These are phyloP conservation scores for Catharus bicknelli DNA, from an alignment of 2,113 vertebrate genomes.

Conservation along the genomic window DNA sequence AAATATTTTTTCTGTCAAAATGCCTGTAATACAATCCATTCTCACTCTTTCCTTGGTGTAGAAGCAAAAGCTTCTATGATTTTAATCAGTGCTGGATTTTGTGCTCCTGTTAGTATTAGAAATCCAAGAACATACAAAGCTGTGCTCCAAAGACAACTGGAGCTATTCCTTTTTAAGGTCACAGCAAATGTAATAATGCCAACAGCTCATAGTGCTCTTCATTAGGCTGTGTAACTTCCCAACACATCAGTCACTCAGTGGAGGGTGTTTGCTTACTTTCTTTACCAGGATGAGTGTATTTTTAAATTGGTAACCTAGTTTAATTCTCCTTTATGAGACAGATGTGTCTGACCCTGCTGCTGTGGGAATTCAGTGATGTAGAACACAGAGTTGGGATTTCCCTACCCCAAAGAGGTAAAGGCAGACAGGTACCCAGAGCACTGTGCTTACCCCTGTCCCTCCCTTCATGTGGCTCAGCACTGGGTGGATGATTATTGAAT, in stretches of 20 bases:
- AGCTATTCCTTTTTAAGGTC: slow-evolving; percentile 52
- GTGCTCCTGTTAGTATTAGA: not conserved
- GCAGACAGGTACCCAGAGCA: not conserved
- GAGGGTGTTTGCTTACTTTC: not conserved
- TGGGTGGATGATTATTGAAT: not conserved
- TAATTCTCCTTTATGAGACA: not conserved
- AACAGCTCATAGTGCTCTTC: slow-evolving; percentile 22
- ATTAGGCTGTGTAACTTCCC: slow-evolving; percentile 35
- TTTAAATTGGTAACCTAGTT: not conserved
- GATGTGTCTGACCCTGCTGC: accelerated
- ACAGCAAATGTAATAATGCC: slow-evolving; percentile 52
- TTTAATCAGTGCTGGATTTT: slow-evolving; percentile 47
- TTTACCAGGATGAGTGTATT: not conserved
- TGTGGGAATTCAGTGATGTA: not conserved
- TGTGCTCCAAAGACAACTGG: not conserved
- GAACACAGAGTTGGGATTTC: not conserved
- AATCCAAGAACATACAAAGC: slow-evolving; percentile 47
- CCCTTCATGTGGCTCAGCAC: not conserved
- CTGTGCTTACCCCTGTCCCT: accelerated
- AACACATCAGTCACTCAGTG: not conserved
- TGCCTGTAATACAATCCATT: slow-evolving; percentile 11
- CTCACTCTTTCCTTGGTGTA: not conserved
- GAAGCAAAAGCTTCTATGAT: slow-evolving; percentile 10
- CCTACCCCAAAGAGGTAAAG: not conserved
- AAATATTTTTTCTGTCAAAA: slow-evolving; percentile 55